Base-by-base conservation (phyloP, 2,113 vertebrate genomes). In the Origma solitaria region DNA sequence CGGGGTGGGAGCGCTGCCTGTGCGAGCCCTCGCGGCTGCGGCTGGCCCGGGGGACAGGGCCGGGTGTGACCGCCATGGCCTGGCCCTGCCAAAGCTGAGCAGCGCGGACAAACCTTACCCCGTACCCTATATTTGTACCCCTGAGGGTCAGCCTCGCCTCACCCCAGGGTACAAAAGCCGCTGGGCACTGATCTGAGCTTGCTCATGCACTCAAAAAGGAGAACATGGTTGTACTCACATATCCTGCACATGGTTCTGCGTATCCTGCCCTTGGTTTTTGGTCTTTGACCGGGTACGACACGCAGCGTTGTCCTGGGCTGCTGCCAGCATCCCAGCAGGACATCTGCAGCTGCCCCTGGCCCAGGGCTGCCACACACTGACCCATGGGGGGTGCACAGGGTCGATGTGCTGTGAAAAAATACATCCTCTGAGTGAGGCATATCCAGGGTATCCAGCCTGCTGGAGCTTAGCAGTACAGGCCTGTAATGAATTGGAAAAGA, bases 281-380 rank as follows among this genome's bases (percentile, higher is more conserved):
- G 18, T 8, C 12, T 71, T 6, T 11, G 25, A 21, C 25, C 0
- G 0, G 21, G 38, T 27, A 2, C 0, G 0, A 18, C 3, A 7
- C 1, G 5, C 30, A 15, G 35, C 0, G 0, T 33, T 5, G 3
- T 5, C 40, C 56, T 24, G 50, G 40, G 30, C 28, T 64, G 35
- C 37, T 44, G 27, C 22, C 9, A 4, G 20, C 0, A 0, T 18
- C 38, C 19, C 8, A 19, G 25, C 50, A 54, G 30, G 28, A 12
- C 2, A 1, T 31, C 60, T 27, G 40, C 9, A 1, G 35, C 53
- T 33, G 31, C 12, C 23, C 50, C n/a, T 8, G n/a, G 35, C 10
- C 25, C 40, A 1, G 58, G 37, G 50, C 35, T 68, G 92, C 28
- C 54, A 14, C 5, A 0, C 15, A 0, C 35, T 25, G 17, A 13